phyloP scores from a whole-genome alignment of 2,113 vertebrate genomes.

The Ploceus nigricollis region DNA sequence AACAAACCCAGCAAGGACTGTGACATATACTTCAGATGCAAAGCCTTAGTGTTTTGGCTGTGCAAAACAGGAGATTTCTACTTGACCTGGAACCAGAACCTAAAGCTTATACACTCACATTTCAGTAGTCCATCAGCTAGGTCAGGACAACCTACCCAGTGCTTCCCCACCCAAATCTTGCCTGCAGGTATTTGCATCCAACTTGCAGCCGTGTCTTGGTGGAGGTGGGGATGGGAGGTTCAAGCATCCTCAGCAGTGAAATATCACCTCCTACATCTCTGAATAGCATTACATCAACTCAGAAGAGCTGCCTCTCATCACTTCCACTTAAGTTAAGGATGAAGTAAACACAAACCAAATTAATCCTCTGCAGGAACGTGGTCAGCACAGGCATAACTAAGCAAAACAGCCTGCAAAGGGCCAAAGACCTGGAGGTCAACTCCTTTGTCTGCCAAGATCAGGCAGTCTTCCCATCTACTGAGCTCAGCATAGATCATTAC shows the following conservation, averaged over 20 bases:
- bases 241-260: neutral
- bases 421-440: neutral
- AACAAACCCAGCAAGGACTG: neutral
- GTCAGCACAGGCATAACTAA: neutral
- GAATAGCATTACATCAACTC: neutral
- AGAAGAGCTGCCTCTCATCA: neutral
- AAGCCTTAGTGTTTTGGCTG: neutral
- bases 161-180: neutral
- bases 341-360: neutral
- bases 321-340: neutral
- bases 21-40: neutral
- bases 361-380: neutral
- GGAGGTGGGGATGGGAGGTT: neutral
- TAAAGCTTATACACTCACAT: neutral
- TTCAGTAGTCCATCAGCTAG: neutral
- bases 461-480: neutral
- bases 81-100: neutral
- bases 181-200: neutral
- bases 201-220: neutral
- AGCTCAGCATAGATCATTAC: neutral
- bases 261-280: neutral
- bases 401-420: neutral
- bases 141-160: neutral
- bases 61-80: neutral
- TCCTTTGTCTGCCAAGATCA: neutral